Percentiles rank a stretch among this genome's conserved stretches.
phyloP scores from a whole-genome alignment of 92 coral and sea anemone genomes.

The Galaxea fascicularis region DNA sequence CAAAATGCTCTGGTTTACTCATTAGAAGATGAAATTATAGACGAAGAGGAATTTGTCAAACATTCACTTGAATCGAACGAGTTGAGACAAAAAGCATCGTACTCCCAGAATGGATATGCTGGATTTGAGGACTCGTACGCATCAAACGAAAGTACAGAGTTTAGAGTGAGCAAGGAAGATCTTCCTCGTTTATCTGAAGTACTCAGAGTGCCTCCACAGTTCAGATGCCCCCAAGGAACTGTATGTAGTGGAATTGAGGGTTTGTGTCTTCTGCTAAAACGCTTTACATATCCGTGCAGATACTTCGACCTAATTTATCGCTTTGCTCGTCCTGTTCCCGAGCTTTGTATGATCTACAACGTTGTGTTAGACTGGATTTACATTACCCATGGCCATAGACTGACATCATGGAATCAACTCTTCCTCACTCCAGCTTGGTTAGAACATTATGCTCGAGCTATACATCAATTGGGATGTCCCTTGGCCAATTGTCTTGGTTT shows the following conservation, averaged over 20 bases:
- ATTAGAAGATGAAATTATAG: conserved; percentile 39
- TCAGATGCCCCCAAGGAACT: conserved; percentile 53
- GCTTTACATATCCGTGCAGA: conserved; percentile 50
- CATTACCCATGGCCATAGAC: no score
- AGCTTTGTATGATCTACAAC: no score
- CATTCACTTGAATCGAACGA: conserved; percentile 47
- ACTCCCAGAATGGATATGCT: conserved; percentile 53
- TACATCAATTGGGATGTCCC: no score
- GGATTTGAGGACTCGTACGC: conserved; percentile 34
- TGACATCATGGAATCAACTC: no score
- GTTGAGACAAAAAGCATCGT: conserved; percentile 29
- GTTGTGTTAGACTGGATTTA: no score
- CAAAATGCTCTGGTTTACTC: conserved; percentile 47
- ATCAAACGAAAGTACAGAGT: conserved; percentile 47
- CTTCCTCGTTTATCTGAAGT: conserved; percentile 5
- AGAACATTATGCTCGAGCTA: no score
- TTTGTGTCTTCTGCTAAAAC: conserved; percentile 48
- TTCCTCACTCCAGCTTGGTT: no score
- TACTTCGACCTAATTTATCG: conserved; percentile 16
- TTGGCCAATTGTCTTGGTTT: no score
- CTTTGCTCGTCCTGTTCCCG: no score
- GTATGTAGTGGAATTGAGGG: conserved; percentile 64
- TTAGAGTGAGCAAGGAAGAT: conserved; percentile 33
- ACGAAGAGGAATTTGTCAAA: conserved; percentile 63
- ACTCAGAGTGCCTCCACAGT: background rate